Evolutionary conservation across 2,113 vertebrate genomes (phyloP), one percentile per base, ranked within the genome.

Genomic region (Edolisoma coerulescens): DNA sequence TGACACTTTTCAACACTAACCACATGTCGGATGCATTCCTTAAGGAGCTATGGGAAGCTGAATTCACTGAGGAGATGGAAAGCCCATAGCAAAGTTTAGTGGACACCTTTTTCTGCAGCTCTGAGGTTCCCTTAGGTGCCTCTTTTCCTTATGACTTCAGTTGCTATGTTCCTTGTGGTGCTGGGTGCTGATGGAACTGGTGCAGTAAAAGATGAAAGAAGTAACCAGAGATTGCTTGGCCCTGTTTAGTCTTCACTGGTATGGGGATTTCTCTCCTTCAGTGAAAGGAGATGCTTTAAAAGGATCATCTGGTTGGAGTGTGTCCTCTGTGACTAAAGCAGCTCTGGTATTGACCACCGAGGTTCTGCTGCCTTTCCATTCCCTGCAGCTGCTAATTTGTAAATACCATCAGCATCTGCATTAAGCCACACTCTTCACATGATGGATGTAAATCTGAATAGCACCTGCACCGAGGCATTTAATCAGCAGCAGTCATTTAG

Each of bases 381-480:
- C 77, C 9, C 44, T 20, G 5, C 50, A 61, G 75, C 45, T 53
- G 69, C 84, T 89, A 20, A 28, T 75, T 33, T 76, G n/a, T 33
- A 76, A 82, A 90, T 47, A 41, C 23, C 68, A 35, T 22, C 59
- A 61, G 39, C 30, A 59, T 41, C 26, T 91, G 70, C 71, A 61
- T 83, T 79, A 84, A 93, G 70, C 19, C 44, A 65, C 6, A 1
- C 52, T 94, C 96, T 83, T 93, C 75, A 57, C 67, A 54, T 57
- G 86, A 87, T 71, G 85, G 77, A 87, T 94, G 81, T n/a, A 91
- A 83, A 73, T 84, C 91, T 94, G 96, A 97, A 95, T 93, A 87
- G 92, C 93, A 97, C 95, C 93, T 96, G 87, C n/a, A 35, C 33
- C 27, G n/a, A 89, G 59, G 54, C 95, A 88, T 97, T 98, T 95